A percentile compares a stretch with the other conserved stretches of the same genome.
Evolutionary conservation across 2,797 vertebrate genomes (phyloP).

Genomic region (Cossypha niveicapilla): DNA sequence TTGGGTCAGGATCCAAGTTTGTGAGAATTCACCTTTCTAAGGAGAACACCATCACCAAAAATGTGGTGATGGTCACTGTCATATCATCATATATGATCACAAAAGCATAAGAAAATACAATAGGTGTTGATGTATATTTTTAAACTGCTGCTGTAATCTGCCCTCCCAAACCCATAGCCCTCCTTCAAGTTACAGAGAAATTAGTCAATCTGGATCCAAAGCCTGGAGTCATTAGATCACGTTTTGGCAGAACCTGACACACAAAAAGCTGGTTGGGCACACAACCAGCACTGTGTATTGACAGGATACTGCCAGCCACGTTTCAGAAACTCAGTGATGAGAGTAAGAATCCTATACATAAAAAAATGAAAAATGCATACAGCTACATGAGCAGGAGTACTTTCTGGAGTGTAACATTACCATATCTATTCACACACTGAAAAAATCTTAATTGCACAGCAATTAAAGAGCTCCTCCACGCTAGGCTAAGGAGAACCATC

Average conservation of each 20-base stretch:
- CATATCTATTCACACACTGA: neutral
- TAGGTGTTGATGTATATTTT: neutral
- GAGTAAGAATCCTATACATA: neutral
- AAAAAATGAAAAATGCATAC: neutral
- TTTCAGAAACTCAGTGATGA: neutral
- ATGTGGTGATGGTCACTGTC: rapidly evolving
- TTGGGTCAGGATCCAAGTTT: neutral
- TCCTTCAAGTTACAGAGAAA: neutral
- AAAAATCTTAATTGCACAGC: neutral
- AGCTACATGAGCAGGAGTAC: neutral
- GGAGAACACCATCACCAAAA: neutral
- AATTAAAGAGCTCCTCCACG: neutral
- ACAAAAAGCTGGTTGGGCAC: constrained; percentile 62
- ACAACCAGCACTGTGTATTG: constrained; percentile 68
- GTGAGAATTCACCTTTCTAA: neutral
- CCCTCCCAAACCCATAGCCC: neutral
- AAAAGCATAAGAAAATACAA: neutral
- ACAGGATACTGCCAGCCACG: constrained; percentile 16
- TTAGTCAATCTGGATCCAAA: constrained; percentile 46
- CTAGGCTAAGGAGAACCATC: neutral
- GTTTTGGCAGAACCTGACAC: constrained; percentile 73
- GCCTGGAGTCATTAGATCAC: constrained; percentile 63
- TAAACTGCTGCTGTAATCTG: neutral
- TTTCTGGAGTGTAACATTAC: neutral
- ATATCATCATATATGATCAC: neutral